Base-by-base conservation (phyloP, 37 sponge, comb jelly and placozoan genomes). In the Oopsacas minuta region DNA sequence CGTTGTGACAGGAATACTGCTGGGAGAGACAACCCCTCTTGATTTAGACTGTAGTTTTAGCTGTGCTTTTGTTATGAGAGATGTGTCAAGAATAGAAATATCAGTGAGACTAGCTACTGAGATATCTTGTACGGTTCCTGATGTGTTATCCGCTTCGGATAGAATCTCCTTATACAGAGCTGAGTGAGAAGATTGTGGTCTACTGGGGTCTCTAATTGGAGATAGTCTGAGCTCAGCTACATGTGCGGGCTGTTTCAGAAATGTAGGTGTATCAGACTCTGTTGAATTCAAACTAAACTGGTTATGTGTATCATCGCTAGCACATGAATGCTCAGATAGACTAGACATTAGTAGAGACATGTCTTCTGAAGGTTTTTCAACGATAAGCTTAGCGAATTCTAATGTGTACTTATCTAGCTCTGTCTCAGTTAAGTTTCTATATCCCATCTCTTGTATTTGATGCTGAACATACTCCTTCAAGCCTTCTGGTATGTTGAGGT, bases 341-440 rank as follows among this genome's bases (percentile, higher is more conserved):
- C 75, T 61, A 3, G 75, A 25, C 75, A 61, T 61, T 10, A 61
- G 22, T 3, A 61, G 75, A 10, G 75, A 61, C 30, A n/a, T n/a
- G 30, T 61, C 75, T 34, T 61, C 75, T 20, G 28, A 10, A 61
- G 75, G 75, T 34, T 61, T 61, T n/a, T 61, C 75, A 25, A n/a
- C 75, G 22, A 61, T 10, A 61, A 61, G 75, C 20, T n/a, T 10
- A 61, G 75, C 75, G 28, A 61, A 61, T 34, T 61, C 75, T n/a
- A 25, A 3, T n/a, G 92, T 88, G 85, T 92, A 92, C n/a, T 52
- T 22, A 36, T 92, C 86, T 37, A 92, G 52, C 7, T 92, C 92
- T 82, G 84, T 81, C 37, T 90, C 90, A 36, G 88, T 51, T 1
- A 92, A 23, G 5, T 86, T 53, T 30, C 86, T 81, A n/a, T 88